Conservation (phyloP, 2,113 vertebrate species). For the Vulpes ferrilata region DNA sequence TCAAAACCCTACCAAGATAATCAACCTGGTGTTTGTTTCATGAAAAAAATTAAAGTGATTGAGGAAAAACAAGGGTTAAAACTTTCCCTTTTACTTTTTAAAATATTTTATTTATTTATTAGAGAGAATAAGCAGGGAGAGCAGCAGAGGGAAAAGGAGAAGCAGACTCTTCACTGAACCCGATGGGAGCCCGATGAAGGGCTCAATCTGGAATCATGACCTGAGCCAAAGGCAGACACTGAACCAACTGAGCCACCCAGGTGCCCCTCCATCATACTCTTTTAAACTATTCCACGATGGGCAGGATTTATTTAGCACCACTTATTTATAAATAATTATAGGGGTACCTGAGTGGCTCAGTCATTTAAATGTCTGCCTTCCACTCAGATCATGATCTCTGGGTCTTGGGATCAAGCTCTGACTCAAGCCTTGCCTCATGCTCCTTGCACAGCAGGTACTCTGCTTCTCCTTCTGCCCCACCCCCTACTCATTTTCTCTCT, state of each 20-base stretch:
- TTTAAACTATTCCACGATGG: background rate
- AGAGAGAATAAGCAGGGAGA: no score
- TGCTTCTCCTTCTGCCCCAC: background rate
- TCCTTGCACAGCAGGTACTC: background rate
- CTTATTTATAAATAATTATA: background rate
- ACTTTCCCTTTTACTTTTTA: background rate
- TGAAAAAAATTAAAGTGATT: background rate
- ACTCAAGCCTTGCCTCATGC: background rate
- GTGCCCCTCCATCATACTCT: background rate
- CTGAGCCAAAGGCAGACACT: no score
- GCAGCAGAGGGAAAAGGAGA: no score
- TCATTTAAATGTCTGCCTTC: background rate
- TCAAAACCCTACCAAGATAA: slow-evolving; percentile 14
- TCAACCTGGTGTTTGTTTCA: background rate
- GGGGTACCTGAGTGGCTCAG: background rate
- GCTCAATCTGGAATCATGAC: no score
- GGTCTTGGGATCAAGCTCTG: background rate
- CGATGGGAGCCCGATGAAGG: no score
- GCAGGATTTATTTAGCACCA: background rate
- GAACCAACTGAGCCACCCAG: no score
- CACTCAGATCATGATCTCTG: background rate
- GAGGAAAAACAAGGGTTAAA: background rate
- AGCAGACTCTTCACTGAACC: no score
- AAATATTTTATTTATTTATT: background rate
- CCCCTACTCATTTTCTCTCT: background rate